These are phyloP conservation scores for Apotomis betuletana DNA, from an alignment of 2,888 invertebrate genomes.

Conservation along the genomic window DNA sequence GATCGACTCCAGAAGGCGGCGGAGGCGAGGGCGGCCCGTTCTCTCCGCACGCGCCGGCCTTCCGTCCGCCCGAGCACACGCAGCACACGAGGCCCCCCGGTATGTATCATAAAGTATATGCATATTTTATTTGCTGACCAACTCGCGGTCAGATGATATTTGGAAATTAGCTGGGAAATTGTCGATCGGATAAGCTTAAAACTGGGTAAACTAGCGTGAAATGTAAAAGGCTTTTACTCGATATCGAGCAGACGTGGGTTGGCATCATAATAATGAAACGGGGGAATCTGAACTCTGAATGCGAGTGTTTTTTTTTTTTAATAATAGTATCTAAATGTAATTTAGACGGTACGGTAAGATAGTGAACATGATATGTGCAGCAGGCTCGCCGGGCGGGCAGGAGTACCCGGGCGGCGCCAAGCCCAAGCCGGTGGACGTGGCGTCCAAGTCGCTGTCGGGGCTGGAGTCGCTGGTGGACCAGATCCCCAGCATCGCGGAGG, in stretches of 20 bases:
- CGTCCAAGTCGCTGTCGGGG: slow-evolving; percentile 93
- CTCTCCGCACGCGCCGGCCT: slow-evolving; percentile 57
- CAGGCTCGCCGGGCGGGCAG: slow-evolving; percentile 71
- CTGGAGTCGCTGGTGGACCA: slow-evolving; percentile 95
- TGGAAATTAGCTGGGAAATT: too few species aligned
- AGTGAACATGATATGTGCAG: neutral
- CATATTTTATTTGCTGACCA: neutral
- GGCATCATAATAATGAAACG: too few species aligned
- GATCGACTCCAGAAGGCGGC: slow-evolving; percentile 64
- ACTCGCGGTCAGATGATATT: neutral
- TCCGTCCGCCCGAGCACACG: slow-evolving; percentile 61
- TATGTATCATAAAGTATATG: neutral
- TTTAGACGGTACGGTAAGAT: too few species aligned
- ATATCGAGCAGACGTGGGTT: too few species aligned
- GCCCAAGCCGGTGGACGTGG: slow-evolving; percentile 86
- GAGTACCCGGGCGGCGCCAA: slow-evolving; percentile 58
- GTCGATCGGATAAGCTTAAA: too few species aligned
- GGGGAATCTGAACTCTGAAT: too few species aligned
- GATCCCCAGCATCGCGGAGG: slow-evolving; percentile 94
- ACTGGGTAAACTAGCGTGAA: too few species aligned
- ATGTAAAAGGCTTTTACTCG: too few species aligned
- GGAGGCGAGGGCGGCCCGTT: slow-evolving; percentile 51
- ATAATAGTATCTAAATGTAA: too few species aligned
- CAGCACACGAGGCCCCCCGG: slow-evolving; percentile 51
- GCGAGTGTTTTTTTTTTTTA: too few species aligned